Conservation (phyloP, 2,113 vertebrate species). For the Castor canadensis region DNA sequence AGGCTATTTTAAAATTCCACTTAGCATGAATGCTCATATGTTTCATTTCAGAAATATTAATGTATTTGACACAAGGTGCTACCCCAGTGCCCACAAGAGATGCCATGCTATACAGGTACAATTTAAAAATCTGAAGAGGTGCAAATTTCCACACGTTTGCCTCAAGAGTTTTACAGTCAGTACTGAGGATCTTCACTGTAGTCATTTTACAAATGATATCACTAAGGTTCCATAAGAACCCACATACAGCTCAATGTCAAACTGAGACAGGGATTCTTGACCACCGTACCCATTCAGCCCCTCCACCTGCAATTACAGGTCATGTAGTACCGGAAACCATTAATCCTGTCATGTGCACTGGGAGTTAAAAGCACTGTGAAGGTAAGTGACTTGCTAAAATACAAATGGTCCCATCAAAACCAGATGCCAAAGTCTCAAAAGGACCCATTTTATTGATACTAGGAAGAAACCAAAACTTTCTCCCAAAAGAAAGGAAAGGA, state of each 20-base stretch:
- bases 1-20: neutral
- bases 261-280: neutral
- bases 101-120: neutral
- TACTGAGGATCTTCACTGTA: neutral
- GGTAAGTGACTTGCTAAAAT: conserved; percentile 23
- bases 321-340: neutral
- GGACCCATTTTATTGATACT: neutral
- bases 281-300: no score
- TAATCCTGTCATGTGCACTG: neutral
- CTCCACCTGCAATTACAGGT: rapidly evolving
- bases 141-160: neutral
- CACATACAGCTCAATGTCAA: neutral
- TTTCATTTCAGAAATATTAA: conserved; percentile 1
- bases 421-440: neutral
- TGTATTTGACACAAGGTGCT: neutral
- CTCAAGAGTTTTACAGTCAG: neutral
- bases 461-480: neutral
- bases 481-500: neutral
- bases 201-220: neutral
- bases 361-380: neutral
- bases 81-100: neutral
- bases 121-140: neutral
- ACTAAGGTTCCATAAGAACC: neutral
- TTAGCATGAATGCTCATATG: neutral
- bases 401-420: neutral